phyloP scores from a whole-genome alignment of 2,113 vertebrate genomes.

The Potamarius usumacintae region DNA sequence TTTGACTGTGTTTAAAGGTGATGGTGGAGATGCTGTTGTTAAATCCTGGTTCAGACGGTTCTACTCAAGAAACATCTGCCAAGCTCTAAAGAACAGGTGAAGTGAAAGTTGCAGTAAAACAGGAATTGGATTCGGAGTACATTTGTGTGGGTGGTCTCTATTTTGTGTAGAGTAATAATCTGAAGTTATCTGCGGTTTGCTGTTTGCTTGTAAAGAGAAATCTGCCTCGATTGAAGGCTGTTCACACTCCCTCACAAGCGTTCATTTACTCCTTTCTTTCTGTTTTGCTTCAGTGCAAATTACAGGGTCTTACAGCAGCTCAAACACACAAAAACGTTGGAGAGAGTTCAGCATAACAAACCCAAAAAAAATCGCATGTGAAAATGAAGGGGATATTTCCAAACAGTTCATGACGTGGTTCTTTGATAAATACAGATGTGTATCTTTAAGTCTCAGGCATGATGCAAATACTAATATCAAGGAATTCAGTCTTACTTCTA shows the following conservation, averaged over 20 bases:
- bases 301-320: neutral
- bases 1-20: neutral
- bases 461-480: neutral
- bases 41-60: neutral
- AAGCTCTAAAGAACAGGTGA: neutral
- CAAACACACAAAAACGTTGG: neutral
- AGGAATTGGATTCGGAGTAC: neutral
- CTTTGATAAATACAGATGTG: neutral
- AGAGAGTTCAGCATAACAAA: neutral
- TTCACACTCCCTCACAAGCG: neutral
- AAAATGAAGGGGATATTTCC: neutral
- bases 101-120: neutral
- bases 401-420: neutral
- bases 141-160: neutral
- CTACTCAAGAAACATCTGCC: neutral
- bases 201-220: neutral
- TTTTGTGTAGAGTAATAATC: neutral
- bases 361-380: neutral
- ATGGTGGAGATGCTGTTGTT: neutral
- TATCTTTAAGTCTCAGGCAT: neutral
- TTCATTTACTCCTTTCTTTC: neutral
- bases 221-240: neutral
- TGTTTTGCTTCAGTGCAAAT: neutral
- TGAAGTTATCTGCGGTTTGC: neutral
- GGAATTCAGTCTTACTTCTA: neutral